phyloP scores from a whole-genome alignment of 2,888 invertebrate genomes.

The Trichogramma dendrolimi region DNA sequence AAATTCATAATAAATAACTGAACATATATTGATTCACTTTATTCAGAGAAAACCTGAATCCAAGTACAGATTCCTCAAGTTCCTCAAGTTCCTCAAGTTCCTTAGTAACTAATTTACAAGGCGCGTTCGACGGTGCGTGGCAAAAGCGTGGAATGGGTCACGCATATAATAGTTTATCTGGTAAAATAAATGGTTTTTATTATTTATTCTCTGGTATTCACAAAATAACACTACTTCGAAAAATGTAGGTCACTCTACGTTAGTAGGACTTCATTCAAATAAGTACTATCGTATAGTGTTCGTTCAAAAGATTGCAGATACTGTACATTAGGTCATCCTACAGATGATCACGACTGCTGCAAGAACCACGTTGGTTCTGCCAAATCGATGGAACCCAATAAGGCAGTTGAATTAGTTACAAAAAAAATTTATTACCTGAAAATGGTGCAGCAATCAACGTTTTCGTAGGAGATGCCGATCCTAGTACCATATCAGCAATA shows the following conservation, averaged over 20 bases:
- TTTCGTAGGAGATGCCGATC: too few species aligned
- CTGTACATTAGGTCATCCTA: neutral
- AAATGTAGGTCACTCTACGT: neutral
- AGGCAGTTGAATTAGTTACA: too few species aligned
- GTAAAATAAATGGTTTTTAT: neutral
- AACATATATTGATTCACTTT: too few species aligned
- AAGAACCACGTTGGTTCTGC: neutral
- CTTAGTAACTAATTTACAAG: neutral
- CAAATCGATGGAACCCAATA: too few species aligned
- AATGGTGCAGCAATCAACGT: too few species aligned
- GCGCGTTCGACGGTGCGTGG: slow-evolving; percentile 7
- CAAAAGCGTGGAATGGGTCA: slow-evolving; percentile 14
- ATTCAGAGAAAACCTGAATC: too few species aligned
- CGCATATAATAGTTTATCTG: slow-evolving; percentile 13
- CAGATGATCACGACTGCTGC: slow-evolving; percentile 1
- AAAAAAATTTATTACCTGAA: too few species aligned
- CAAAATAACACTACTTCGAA: neutral
- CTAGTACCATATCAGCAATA: too few species aligned
- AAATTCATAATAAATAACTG: too few species aligned
- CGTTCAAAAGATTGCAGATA: neutral
- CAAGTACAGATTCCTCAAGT: too few species aligned
- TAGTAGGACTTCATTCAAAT: neutral
- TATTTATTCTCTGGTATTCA: neutral
- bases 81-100: too few species aligned
- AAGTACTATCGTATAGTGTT: neutral